Percentiles rank a stretch among this genome's conserved stretches.
These are phyloP conservation scores for Cyclina sinensis DNA, from an alignment of 1,140 invertebrate genomes.

Conservation along the genomic window DNA sequence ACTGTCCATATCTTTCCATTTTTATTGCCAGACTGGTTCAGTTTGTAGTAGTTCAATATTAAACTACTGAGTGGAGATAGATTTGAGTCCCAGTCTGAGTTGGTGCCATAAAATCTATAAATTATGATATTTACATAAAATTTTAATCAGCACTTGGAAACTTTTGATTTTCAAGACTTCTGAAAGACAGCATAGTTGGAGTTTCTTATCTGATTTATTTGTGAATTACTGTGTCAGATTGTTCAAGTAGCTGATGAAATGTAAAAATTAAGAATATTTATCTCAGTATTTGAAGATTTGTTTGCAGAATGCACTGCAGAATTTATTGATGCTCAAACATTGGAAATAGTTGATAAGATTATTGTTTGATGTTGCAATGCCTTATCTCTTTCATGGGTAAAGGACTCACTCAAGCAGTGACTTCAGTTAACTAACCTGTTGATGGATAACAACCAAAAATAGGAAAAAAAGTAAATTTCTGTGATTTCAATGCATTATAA, in stretches of 20 bases:
- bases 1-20: slow-evolving; percentile 34
- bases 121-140: slow-evolving; percentile 38
- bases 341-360: slow-evolving; percentile 31
- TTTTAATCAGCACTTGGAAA: background rate
- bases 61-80: slow-evolving; percentile 2
- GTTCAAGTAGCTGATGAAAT: slow-evolving; percentile 47
- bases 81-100: background rate
- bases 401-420: background rate
- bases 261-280: slow-evolving; percentile 21
- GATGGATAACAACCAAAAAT: background rate
- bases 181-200: background rate
- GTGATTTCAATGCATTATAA: background rate
- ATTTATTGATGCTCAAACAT: slow-evolving; percentile 53
- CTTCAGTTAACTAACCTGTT: slow-evolving; percentile 3
- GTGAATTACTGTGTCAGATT: slow-evolving; percentile 51
- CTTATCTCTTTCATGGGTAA: background rate
- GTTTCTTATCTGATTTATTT: slow-evolving; percentile 44
- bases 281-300: slow-evolving; percentile 21
- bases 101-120: slow-evolving; percentile 43
- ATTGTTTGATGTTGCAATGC: slow-evolving; percentile 51
- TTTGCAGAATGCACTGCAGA: slow-evolving; percentile 46
- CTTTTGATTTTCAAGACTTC: slow-evolving; percentile 31
- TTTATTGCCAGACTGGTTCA: slow-evolving; percentile 19
- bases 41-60: slow-evolving; percentile 38
- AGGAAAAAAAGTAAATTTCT: background rate